Percentiles rank a stretch among this genome's conserved stretches.
Conservation (phyloP, 64 coral and sea anemone species). For the Pocillopora damicornis region DNA sequence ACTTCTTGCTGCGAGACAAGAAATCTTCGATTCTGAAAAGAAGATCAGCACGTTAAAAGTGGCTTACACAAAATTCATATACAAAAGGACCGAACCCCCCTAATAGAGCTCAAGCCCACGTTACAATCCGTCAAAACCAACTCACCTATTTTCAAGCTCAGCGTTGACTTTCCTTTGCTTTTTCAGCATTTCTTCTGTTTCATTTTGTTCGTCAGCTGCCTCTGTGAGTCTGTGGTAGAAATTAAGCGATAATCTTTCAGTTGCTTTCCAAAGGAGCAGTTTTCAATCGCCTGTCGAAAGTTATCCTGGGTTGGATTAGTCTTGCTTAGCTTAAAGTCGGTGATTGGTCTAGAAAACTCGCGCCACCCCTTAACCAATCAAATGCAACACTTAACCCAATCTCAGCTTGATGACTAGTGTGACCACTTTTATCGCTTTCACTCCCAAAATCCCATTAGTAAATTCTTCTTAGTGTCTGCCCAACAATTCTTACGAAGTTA, state of each 20-base stretch:
- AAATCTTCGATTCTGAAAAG: constrained; percentile 38
- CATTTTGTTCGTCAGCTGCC: constrained; percentile 40
- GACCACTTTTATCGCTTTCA: too few relatives aligned
- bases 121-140: background rate
- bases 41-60: background rate
- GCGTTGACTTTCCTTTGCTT: constrained; percentile 48
- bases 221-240: constrained; percentile 36
- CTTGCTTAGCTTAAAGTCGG: too few relatives aligned
- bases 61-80: background rate
- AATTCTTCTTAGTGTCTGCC: too few relatives aligned
- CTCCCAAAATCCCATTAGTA: too few relatives aligned
- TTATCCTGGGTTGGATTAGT: too few relatives aligned
- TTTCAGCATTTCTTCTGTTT: constrained; percentile 28
- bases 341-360: background rate
- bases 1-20: constrained; percentile 31
- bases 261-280: too few relatives aligned
- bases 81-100: background rate
- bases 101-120: too few relatives aligned
- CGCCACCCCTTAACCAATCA: too few relatives aligned
- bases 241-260: background rate
- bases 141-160: constrained; percentile 62
- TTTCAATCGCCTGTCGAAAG: too few relatives aligned
- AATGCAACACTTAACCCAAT: background rate
- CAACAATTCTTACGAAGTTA: too few relatives aligned
- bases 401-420: too few relatives aligned